These are phyloP conservation scores for Tinamus guttatus DNA, from an alignment of 2,113 vertebrate genomes.

Conservation along the genomic window DNA sequence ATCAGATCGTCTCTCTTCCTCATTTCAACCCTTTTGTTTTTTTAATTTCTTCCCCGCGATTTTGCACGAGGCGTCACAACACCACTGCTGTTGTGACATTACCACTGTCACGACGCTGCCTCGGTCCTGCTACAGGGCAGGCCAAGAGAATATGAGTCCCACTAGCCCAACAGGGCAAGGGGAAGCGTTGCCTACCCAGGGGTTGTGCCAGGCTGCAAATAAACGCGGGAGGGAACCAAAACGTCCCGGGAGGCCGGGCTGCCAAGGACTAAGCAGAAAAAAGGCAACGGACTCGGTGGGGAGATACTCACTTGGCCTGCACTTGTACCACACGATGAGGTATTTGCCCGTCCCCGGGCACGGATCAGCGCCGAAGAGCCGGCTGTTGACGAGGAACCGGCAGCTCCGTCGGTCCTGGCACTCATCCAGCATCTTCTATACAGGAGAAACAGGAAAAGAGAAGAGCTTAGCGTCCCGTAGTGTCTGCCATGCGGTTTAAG, in stretches of 20 bases:
- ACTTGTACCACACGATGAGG: conserved; percentile 91
- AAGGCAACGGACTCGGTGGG: not conserved
- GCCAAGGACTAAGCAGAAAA: not conserved
- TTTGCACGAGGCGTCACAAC: not conserved
- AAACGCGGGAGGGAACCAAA: not conserved
- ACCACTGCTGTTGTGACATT: too few species aligned
- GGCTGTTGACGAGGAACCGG: conserved; percentile 89
- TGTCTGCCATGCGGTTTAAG: not conserved
- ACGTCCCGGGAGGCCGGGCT: not conserved
- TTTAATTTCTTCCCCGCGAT: not conserved
- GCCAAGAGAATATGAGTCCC: not conserved
- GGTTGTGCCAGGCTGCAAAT: not conserved
- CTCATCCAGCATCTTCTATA: conserved; percentile 90
- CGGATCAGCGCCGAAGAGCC: conserved; percentile 87
- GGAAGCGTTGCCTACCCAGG: fast-evolving
- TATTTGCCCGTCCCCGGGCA: conserved; percentile 88
- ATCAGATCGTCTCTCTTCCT: not conserved
- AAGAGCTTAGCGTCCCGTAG: conserved; percentile 3
- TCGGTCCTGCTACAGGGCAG: fast-evolving
- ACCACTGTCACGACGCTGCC: not conserved
- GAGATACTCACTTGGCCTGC: conserved; percentile 88
- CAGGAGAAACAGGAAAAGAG: conserved; percentile 40
- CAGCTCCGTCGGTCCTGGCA: conserved; percentile 92
- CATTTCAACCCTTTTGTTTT: not conserved
- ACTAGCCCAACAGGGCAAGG: not conserved